A percentile compares a stretch with the other conserved stretches of the same genome.
phyloP scores from a whole-genome alignment of 1,140 invertebrate species.

The Atta texana region DNA sequence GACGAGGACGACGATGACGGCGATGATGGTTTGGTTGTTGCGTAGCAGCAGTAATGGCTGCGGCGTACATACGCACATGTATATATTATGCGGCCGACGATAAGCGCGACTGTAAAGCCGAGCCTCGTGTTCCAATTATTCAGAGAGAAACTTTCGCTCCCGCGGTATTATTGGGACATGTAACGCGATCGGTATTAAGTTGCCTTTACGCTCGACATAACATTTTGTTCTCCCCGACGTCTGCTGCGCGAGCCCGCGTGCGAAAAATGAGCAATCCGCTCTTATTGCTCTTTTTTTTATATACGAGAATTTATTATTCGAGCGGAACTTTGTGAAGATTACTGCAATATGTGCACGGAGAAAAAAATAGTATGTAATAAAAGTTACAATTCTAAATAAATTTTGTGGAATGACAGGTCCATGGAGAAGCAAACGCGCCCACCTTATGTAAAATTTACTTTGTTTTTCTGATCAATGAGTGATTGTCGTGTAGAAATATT shows the following conservation, averaged over 20 bases:
- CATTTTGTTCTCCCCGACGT: not conserved
- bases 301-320: no score
- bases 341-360: no score
- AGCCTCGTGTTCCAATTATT: conserved; percentile 62
- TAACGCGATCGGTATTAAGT: conserved; percentile 68
- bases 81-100: conserved; percentile 16
- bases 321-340: not conserved
- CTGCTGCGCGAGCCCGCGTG: not conserved
- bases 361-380: no score
- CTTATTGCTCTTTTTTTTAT: not conserved
- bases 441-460: no score
- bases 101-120: conserved; percentile 53
- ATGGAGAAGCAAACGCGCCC: no score
- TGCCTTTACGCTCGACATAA: conserved; percentile 45
- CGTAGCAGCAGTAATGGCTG: not conserved
- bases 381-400: no score
- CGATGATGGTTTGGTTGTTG: not conserved
- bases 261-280: conserved; percentile 13
- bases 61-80: not conserved
- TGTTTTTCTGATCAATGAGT: no score
- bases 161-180: conserved; percentile 64
- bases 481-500: no score
- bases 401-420: no score
- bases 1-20: not conserved
- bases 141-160: conserved; percentile 45